Evolutionary conservation across 1,140 invertebrate genomes (phyloP), one percentile per base, ranked within the genome.

Genomic region (Babylonia areolata): DNA sequence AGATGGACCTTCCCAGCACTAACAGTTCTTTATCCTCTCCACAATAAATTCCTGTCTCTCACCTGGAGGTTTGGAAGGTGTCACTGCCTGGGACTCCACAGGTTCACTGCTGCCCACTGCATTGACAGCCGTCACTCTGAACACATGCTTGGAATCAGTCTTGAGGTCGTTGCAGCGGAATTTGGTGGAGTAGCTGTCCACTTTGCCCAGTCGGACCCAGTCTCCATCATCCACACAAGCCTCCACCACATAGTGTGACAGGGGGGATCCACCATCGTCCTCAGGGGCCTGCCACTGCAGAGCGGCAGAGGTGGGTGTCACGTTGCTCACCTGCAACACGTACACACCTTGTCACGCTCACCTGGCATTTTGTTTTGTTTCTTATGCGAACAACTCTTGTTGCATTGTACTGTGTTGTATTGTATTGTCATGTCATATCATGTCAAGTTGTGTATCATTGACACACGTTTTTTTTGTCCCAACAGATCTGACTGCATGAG

Each of bases 201-300:
- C 99, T 97, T 64, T 98, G 95, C 95, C 99, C 98, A 86, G 97
- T 97, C 83, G 97, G 96, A 93, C 40, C 98, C 98, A 86, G 35
- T 97, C 96, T 51, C 98, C 96, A 92, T 83, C 71, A 42, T 89
- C 87, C 37, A 80, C 58, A 71, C 82, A 87, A 93, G 98, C 98
- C 94, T 99, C 98, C n/a, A 99, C 96, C 39, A 97, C 95, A 91
- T 99, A 99, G 93, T 98, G 96, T 0, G 97, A 97, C n/a, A 99
- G 96, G 12, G 98, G 98, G 92, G 98, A 97, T 46, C 99, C 99
- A 91, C 99, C 99, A 95, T 99, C 98, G 93, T 99, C 98, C 92
- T 99, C 97, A 42, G 98, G 98, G 92, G 98, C 98, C 87, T 98
- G 96, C 99, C 99, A 99, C 91, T 97, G 96, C 1, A 99, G 95